Conservation (phyloP, 2,113 vertebrate genomes). For the Siphamia tubifer region DNA sequence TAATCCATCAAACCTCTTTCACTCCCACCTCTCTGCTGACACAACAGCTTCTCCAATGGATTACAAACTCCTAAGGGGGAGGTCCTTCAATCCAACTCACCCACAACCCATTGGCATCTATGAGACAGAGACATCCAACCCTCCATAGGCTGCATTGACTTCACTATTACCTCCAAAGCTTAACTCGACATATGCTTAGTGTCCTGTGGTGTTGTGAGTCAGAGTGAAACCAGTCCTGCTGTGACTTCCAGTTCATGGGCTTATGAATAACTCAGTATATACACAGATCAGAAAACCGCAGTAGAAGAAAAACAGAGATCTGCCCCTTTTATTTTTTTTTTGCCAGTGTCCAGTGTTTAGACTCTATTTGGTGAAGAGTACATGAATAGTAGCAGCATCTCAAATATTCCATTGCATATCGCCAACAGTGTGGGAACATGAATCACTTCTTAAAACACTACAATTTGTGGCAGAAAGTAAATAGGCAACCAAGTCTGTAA, state of each 20-base stretch:
- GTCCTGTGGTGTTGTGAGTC: constrained; percentile 15
- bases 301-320: constrained; percentile 7
- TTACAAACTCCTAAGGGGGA: constrained; percentile 48
- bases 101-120: not conserved
- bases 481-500: too few species aligned
- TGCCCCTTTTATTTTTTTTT: not conserved
- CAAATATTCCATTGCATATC: too few species aligned
- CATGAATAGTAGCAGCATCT: too few species aligned
- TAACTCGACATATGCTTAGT: not conserved
- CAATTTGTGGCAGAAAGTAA: too few species aligned
- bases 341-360: too few species aligned
- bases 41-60: constrained; percentile 60
- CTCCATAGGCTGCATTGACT: not conserved
- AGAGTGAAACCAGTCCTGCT: constrained; percentile 6
- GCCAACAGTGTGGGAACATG: too few species aligned
- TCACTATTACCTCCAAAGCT: constrained; percentile 11
- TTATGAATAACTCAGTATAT: constrained; percentile 1
- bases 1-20: constrained; percentile 73
- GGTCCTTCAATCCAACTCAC: constrained; percentile 14
- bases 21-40: constrained; percentile 60
- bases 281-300: constrained; percentile 1
- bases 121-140: not conserved
- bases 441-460: too few species aligned
- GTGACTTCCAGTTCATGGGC: constrained; percentile 12
- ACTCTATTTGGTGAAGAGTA: too few species aligned